Percentiles rank a stretch among this genome's conserved stretches.
These are phyloP conservation scores for Chamaetylas fuelleborni DNA, from an alignment of 2,113 vertebrate genomes.

Conservation along the genomic window DNA sequence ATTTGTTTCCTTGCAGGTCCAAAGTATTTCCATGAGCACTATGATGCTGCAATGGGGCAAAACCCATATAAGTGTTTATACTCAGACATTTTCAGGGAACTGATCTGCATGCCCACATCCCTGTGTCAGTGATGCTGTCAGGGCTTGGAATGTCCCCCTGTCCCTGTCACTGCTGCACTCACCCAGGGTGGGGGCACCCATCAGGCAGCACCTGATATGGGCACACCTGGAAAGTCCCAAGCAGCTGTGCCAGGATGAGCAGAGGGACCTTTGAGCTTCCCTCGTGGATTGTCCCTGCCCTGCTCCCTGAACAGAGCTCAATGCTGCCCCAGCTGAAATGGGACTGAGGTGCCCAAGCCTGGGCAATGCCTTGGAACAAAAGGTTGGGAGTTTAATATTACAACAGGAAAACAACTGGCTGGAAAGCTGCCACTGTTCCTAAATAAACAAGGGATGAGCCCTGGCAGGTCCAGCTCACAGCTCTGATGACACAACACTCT, in stretches of 20 bases:
- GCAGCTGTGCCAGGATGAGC: not conserved
- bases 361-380: not conserved
- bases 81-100: not conserved
- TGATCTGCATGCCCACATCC: not conserved
- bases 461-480: not conserved
- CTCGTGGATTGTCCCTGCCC: rapidly evolving
- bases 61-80: not conserved
- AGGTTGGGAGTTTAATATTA: not conserved
- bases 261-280: not conserved
- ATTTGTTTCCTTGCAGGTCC: no score
- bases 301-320: not conserved
- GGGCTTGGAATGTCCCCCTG: not conserved
- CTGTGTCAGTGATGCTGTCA: no score
- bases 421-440: not conserved
- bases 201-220: no score
- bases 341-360: not conserved
- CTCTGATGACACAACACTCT: not conserved
- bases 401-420: conserved; percentile 11
- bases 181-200: not conserved
- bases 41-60: not conserved
- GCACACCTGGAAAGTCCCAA: not conserved
- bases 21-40: no score
- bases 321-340: rapidly evolving
- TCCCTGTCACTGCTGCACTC: not conserved
- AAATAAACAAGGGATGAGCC: conserved; percentile 2